phyloP scores from a whole-genome alignment of 2,888 invertebrate species.

The Limnephilus auricula region DNA sequence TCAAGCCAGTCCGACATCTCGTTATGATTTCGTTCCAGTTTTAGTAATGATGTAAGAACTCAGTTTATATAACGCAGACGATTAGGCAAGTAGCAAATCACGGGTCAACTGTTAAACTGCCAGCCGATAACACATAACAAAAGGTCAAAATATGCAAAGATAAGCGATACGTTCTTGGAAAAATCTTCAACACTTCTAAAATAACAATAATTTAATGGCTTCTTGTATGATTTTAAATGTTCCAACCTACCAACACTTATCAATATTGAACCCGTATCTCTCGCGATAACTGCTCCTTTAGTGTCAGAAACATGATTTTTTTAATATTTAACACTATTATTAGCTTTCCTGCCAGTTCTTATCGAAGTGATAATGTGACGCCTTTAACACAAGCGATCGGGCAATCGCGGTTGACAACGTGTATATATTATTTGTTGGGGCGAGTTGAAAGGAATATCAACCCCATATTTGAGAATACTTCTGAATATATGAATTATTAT shows the following conservation, averaged over 20 bases:
- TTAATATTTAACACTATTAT: not conserved
- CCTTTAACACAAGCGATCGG: not conserved
- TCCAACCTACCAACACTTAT: not conserved
- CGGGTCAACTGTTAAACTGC: not conserved
- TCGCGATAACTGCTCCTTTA: not conserved
- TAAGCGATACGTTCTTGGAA: not conserved
- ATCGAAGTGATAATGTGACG: not conserved
- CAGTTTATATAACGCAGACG: not conserved
- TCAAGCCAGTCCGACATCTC: not conserved
- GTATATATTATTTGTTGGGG: not conserved
- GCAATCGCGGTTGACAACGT: not conserved
- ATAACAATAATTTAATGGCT: not conserved
- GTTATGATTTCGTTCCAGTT: not conserved
- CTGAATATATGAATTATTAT: constrained; percentile 18
- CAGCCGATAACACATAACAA: not conserved
- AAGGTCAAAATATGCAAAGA: constrained; percentile 2
- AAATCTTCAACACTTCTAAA: not conserved
- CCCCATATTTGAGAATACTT: not conserved
- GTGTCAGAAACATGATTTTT: not conserved
- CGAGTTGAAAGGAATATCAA: not conserved
- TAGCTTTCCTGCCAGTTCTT: not conserved
- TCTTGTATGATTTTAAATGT: not conserved
- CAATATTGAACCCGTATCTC: not conserved
- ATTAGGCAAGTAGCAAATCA: not conserved
- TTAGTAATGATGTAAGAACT: not conserved